Evolutionary conservation across 2,113 vertebrate species (phyloP).

Genomic region (Sisor rabdophorus): DNA sequence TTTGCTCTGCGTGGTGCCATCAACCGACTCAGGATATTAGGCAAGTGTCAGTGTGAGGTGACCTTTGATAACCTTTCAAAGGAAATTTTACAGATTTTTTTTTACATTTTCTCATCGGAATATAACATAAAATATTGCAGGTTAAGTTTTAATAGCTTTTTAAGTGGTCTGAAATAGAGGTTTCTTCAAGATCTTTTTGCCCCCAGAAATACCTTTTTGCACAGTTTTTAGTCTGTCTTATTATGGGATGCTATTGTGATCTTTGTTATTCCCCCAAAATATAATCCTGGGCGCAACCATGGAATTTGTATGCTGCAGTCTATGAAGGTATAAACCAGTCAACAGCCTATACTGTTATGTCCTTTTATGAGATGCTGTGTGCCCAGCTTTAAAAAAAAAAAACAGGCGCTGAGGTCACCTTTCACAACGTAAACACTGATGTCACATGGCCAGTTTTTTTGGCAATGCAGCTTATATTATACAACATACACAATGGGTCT

Average conservation of each 20-base stretch:
- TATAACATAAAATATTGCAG: background rate
- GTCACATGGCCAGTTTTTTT: too few species aligned
- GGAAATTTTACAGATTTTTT: too few species aligned
- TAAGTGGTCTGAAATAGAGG: background rate
- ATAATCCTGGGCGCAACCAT: slow-evolving; percentile 5
- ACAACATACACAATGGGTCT: background rate
- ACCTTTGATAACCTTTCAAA: background rate
- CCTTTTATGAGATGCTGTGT: background rate
- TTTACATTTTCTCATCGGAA: background rate
- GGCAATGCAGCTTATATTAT: background rate
- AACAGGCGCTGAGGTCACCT: background rate
- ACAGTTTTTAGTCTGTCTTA: background rate
- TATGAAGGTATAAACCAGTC: background rate
- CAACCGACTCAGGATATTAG: slow-evolving; percentile 87
- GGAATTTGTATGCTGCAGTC: slow-evolving; percentile 13
- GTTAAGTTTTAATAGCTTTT: background rate
- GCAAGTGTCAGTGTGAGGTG: slow-evolving; percentile 61
- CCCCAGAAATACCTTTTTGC: slow-evolving; percentile 15
- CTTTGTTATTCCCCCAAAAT: slow-evolving; percentile 14
- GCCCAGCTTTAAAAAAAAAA: background rate
- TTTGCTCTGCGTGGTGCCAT: slow-evolving; percentile 89
- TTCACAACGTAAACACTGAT: background rate
- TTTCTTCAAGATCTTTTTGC: slow-evolving; percentile 18
- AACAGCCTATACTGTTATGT: slow-evolving; percentile 5
- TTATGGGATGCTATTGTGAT: slow-evolving; percentile 10